Base-by-base conservation (phyloP, 2,888 invertebrate genomes). In the Cosmia trapezina region DNA sequence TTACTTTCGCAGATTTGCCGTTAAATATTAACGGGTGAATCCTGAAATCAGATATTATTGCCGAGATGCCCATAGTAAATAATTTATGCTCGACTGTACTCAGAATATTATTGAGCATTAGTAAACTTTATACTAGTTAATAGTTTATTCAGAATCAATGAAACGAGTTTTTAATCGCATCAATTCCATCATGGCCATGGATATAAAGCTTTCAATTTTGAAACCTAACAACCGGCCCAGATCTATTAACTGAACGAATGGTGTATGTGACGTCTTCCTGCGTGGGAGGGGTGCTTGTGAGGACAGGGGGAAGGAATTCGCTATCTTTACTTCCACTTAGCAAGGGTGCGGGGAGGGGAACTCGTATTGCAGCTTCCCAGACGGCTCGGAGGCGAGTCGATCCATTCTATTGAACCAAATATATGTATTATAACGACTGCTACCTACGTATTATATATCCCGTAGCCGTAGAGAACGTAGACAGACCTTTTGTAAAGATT, bases 351-450 rank as follows among this genome's bases (percentile, higher is more conserved):
- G 83, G 81, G 70, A 62, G 78, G 74, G 74, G 76, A 85, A 69
- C 61, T 76, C 79, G 86, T 84, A 74, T 82, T 81, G 79, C 87
- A 88, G 85, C 86, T 83, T 88, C 84, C 88, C 89, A 92, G 92
- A 91, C 92, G 83, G 88, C 83, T 76, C 86, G 89, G 89, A 82
- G 86, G 83, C 86, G 75, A 87, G 82, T 78, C 89, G 87, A 88
- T 89, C 85, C 83, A 83, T 86, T 84, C 75, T 85, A 89, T 87
- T 81, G 82, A 86, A 85, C 83, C 70, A 82, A 78, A 87, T 81
- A 76, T 80, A 75, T 85, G n/a, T n/a, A n/a, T n/a, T n/a, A 78
- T 77, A 80, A 71, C 68, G 64, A 59, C 68, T 65, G 12, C 59
- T 59, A 47, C 53, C 54, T 64, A 67, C 22, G 22, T 54, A 73